Evolutionary conservation across 1,140 invertebrate genomes (phyloP), one percentile per base, ranked within the genome.

Genomic region (Bradynema listronoti): DNA sequence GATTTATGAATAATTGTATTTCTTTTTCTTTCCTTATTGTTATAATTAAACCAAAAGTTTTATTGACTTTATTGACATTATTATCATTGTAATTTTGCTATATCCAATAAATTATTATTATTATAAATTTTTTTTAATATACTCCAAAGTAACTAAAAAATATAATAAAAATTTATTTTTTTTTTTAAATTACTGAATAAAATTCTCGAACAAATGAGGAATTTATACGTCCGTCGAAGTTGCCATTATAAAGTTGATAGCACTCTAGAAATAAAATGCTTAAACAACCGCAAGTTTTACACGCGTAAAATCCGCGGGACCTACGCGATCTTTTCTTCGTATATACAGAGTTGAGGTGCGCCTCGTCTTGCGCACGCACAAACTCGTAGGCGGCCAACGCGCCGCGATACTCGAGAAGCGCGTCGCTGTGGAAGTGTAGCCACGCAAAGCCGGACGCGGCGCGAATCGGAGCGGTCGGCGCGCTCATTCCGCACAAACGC

Each of bases 381-480:
- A 66, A 66, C 41, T 69, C 55, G 42, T 71, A 70, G 34, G 58
- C 63, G 27, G 66, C 66, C 22, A 27, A 36, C 29, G 70, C 69
- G 11, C 66, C 66, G 22, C 49, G 33, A 29, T 68, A 66, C 45
- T 68, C 67, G 9, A 68, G 50, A n/a, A 68, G 22, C 7, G 24
- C 45, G 47, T 68, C 66, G 22, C 24, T 39, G 42, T 68, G 66
- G 43, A 68, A 68, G 32, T 65, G 56, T 9, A 65, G 30, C 66
- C 66, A 68, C 24, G 41, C 34, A 32, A 42, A 61, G 16, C 67
- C 68, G 4, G 50, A 66, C n/a, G n/a, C 11, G 1, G 50, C 52
- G 14, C 68, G 63, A 29, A 68, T 46, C 39, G 63, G 50, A 25
- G 9, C 11, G 2, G 30, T 19, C n/a, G 66, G 66, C 11, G 54